These are phyloP conservation scores for Lethenteron camtschaticum DNA, from an alignment of 2,113 vertebrate species.

Conservation along the genomic window DNA sequence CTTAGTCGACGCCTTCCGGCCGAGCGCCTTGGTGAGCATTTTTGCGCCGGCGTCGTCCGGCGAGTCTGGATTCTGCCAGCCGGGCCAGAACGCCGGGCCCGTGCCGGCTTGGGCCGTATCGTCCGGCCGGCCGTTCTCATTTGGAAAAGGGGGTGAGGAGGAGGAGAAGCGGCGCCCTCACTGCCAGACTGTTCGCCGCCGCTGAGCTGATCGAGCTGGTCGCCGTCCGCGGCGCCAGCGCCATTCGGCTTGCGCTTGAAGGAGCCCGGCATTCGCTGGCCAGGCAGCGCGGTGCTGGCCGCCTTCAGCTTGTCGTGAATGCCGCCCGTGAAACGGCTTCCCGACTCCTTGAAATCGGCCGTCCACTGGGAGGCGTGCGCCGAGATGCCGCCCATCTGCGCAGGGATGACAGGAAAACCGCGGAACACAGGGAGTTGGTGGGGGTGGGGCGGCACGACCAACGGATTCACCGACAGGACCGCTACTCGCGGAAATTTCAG, in stretches of 20 bases:
- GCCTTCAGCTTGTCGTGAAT: constrained; percentile 88
- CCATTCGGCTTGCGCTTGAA: background rate
- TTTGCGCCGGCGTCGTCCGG: background rate
- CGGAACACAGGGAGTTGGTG: background rate
- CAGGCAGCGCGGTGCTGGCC: constrained; percentile 35
- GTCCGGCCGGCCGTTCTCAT: too few species aligned
- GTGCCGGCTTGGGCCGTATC: too few species aligned
- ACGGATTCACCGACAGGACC: background rate
- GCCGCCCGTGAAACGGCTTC: constrained; percentile 68
- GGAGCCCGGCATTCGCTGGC: background rate
- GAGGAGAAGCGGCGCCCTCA: too few species aligned
- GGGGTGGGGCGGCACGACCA: background rate
- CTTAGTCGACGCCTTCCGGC: background rate
- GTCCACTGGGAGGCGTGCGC: constrained; percentile 91
- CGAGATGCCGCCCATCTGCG: constrained; percentile 78
- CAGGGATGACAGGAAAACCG: constrained; percentile 7
- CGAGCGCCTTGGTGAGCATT: background rate
- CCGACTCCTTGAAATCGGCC: constrained; percentile 77
- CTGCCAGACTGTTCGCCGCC: too few species aligned
- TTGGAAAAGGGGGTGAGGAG: too few species aligned
- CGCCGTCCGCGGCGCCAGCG: too few species aligned
- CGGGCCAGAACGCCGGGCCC: too few species aligned
- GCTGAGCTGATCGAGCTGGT: too few species aligned
- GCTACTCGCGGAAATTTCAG: background rate
- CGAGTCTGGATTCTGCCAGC: background rate